Percentiles rank a stretch among this genome's conserved stretches.
Evolutionary conservation across 2,797 vertebrate genomes (phyloP).

Genomic region (Poecilia velifera): DNA sequence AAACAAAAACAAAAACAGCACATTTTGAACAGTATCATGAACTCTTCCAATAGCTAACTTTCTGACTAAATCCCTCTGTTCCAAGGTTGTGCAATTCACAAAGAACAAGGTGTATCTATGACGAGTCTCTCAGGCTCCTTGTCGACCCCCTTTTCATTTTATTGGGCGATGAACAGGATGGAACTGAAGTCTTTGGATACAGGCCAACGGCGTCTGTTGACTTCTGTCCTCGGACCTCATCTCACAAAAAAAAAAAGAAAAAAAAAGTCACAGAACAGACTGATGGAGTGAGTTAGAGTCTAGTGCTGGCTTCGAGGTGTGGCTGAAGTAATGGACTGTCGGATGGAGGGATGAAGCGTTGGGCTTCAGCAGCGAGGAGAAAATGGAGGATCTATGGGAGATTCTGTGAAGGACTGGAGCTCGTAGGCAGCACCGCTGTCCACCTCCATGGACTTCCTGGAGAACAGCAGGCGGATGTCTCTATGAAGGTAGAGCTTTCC

Average conservation of each 20-base stretch:
- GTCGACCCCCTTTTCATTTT: conserved; percentile 34
- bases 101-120: conserved; percentile 50
- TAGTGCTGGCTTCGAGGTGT: conserved; percentile 55
- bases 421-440: conserved; percentile 99
- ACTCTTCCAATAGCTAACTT: conserved; percentile 29
- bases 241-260: conserved; percentile 30
- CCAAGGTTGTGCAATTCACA: conserved; percentile 40
- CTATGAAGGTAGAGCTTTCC: conserved; percentile 99
- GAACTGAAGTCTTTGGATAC: conserved; percentile 39
- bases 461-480: conserved; percentile 98
- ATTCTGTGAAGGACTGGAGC: conserved; percentile 98
- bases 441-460: conserved; percentile 99
- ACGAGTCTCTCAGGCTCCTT: conserved; percentile 40
- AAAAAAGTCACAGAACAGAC: conserved; percentile 23
- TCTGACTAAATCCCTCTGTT: conserved; percentile 27
- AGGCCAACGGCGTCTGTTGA: conserved; percentile 42
- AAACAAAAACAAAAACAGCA: neutral
- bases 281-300: conserved; percentile 38
- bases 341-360: conserved; percentile 34
- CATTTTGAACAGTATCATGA: conserved; percentile 39
- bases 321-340: conserved; percentile 45
- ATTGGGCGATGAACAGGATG: conserved; percentile 43
- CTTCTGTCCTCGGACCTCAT: conserved; percentile 36
- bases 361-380: conserved; percentile 90
- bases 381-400: conserved; percentile 93